phyloP scores from a whole-genome alignment of 2,113 vertebrate genomes.

The Cephalopterus ornatus region DNA sequence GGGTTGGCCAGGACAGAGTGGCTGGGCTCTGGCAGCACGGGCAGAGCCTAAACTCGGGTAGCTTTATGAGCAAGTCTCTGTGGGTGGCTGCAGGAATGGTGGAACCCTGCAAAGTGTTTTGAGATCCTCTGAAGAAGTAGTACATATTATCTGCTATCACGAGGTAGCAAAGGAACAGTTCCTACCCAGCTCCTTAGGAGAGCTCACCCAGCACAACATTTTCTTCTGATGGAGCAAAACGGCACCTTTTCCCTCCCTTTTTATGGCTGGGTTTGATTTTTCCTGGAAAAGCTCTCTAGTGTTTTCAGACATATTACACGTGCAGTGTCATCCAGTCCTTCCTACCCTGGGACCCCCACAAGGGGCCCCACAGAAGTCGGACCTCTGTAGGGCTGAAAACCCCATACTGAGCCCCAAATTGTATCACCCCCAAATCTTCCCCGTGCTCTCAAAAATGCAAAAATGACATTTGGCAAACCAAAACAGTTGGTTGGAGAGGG shows the following conservation, averaged over 20 bases:
- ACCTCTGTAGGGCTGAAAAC: not conserved
- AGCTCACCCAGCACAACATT: not conserved
- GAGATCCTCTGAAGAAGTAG: not conserved
- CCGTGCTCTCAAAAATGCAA: not conserved
- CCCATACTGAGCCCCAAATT: not conserved
- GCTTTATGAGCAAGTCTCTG: not conserved
- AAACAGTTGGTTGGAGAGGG: not conserved
- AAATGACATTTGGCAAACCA: slow-evolving; percentile 34
- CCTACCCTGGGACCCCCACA: not conserved
- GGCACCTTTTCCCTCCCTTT: not conserved
- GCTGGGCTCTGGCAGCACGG: not conserved
- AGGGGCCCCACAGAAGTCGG: not conserved
- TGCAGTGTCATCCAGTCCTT: not conserved
- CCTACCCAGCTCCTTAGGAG: not conserved
- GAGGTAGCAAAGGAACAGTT: not conserved
- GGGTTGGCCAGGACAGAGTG: not conserved
- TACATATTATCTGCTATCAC: not conserved
- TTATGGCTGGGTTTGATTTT: not conserved
- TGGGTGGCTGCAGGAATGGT: not conserved
- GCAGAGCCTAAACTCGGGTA: not conserved
- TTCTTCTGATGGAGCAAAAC: not conserved
- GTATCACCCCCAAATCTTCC: not conserved
- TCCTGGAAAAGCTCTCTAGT: not conserved
- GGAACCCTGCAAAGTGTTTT: not conserved
- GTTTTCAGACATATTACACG: not conserved